A percentile compares a stretch with the other conserved stretches of the same genome.
These are phyloP conservation scores for Pristionchus fissidentatus DNA, from an alignment of 2,888 invertebrate genomes.

Conservation along the genomic window DNA sequence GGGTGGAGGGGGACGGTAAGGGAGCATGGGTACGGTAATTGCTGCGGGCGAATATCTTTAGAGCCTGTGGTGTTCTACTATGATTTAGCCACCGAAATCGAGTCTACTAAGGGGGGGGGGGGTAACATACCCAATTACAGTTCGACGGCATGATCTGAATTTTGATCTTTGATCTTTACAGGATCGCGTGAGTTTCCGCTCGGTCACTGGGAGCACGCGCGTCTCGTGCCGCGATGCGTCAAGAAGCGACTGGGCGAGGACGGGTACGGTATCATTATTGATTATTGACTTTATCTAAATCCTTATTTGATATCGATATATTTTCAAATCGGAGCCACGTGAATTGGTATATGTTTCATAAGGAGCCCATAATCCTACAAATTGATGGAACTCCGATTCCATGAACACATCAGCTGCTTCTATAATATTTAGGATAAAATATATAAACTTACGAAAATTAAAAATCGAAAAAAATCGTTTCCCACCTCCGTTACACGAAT, in stretches of 20 bases:
- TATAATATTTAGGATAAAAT: too few relatives aligned
- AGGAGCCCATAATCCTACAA: too few relatives aligned
- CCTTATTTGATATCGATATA: background rate
- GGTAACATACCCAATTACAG: too few relatives aligned
- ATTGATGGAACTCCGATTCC: too few relatives aligned
- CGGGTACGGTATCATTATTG: background rate
- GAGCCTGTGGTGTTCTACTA: background rate
- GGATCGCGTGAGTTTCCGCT: background rate
- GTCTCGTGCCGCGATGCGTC: background rate
- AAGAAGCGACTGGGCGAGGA: background rate
- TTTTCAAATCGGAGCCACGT: background rate
- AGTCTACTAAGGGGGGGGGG: too few relatives aligned
- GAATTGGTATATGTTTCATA: background rate
- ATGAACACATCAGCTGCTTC: too few relatives aligned
- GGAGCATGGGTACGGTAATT: background rate
- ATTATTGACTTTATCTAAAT: background rate
- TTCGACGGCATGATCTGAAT: background rate
- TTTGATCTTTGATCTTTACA: conserved; percentile 5
- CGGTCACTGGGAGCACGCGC: conserved; percentile 22
- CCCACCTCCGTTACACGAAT: too few relatives aligned
- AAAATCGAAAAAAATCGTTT: too few relatives aligned
- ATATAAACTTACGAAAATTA: too few relatives aligned
- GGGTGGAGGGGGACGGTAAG: background rate
- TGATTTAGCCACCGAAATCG: too few relatives aligned
- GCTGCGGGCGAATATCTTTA: background rate